Base-by-base conservation (phyloP, 2,888 invertebrate species). In the Aphrophora alni region DNA sequence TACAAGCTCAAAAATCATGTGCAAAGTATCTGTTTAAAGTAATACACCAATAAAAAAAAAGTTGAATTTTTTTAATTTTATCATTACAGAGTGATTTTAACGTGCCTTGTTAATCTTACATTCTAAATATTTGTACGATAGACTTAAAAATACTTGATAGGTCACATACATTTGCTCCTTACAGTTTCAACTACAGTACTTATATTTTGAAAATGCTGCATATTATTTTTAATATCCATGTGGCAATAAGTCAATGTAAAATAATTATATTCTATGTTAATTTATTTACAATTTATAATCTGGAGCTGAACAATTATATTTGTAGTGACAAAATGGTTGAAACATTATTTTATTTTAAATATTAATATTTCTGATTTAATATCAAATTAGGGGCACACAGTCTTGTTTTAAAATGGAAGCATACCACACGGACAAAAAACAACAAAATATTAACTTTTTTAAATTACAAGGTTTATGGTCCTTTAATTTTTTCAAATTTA, bases 131-230 rank as follows among this genome's bases (percentile, higher is more conserved):
- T 76, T 38, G 76, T 77, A 76, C 76, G 77, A 59, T 59, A 72
- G 72, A 80, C 75, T 76, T 71, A 80, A 80, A 75, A 80, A 72
- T 76, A 80, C 77, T 76, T 59, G 80, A 80, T 44, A 44, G 12
- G 17, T 44, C 44, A 44, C 44, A 70, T 75, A 80, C 75, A 80
- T 28, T 75, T 33, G 71, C 44, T 27, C 33, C 33, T 33, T 33
- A 33, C 10, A 33, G 33, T 33, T 33, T 33, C 10, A 4, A 10
- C 33, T 33, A 33, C 10, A 10, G 33, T 33, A 33, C 33, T 33
- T 33, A 33, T 44, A 44, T 14, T 14, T 2, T 44, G 44, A 14
- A 44, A 44, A 44, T 14, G 44, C 44, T 10, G 44, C 17, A 33
- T 33, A 33, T 33, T 10, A 14, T 44, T 44, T 44, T 7, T 14